phyloP scores from a whole-genome alignment of 2,797 vertebrate species.

The Xiphorhynchus erythropygius region DNA sequence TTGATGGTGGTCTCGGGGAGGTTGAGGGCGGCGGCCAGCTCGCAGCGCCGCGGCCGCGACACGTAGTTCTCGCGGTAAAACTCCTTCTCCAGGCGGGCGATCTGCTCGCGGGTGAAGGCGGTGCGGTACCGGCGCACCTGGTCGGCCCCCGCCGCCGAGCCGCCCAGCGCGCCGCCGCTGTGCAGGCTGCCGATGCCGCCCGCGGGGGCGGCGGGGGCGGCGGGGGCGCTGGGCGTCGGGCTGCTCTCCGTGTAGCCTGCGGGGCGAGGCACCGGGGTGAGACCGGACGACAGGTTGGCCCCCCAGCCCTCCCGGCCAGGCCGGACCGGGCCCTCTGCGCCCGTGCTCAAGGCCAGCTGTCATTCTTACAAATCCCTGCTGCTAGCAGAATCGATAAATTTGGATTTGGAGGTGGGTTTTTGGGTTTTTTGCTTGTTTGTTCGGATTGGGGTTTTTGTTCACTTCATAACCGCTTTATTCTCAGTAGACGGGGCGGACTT shows the following conservation, averaged over 20 bases:
- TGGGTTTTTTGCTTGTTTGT: background rate
- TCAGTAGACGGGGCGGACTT: background rate
- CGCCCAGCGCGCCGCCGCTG: conserved; percentile 79
- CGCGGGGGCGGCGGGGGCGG: conserved; percentile 75
- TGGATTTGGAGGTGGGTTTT: background rate
- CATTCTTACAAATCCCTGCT: conserved; percentile 66
- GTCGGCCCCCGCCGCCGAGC: conserved; percentile 90
- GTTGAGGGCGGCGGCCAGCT: conserved; percentile 94
- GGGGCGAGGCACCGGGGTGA: background rate
- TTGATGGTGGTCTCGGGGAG: conserved; percentile 98
- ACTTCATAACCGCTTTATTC: conserved; percentile 50
- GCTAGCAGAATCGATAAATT: conserved; percentile 66
- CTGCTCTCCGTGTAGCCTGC: conserved; percentile 89
- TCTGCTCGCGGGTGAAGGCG: conserved; percentile 96
- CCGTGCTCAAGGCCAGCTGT: conserved; percentile 64
- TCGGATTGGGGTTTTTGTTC: background rate
- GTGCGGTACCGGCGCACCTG: conserved; percentile 97
- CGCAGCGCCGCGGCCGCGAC: conserved; percentile 94
- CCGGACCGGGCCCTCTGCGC: background rate
- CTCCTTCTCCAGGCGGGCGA: conserved; percentile 95
- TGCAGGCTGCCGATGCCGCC: conserved; percentile 80
- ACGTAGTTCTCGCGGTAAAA: conserved; percentile 98
- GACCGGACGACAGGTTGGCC: background rate
- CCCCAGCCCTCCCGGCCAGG: background rate
- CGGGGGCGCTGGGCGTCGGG: conserved; percentile 85